These are phyloP conservation scores for Drosophila obscura DNA, from an alignment of 1,140 invertebrate species.

Conservation along the genomic window DNA sequence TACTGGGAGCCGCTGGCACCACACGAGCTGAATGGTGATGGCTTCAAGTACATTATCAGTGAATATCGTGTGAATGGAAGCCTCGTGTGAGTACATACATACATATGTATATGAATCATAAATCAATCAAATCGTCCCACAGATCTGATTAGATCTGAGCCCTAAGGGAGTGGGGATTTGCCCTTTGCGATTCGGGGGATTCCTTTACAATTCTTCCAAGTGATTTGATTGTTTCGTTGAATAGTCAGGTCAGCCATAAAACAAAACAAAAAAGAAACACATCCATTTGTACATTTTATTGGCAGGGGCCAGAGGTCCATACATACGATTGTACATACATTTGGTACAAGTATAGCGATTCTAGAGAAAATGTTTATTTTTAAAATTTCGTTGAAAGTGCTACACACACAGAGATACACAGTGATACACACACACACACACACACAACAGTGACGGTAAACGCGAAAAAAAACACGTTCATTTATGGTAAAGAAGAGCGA, in stretches of 20 bases:
- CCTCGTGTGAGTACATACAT: slow-evolving; percentile 43
- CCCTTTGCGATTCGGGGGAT: too few species aligned
- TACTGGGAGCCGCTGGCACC: slow-evolving; percentile 66
- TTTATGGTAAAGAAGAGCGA: slow-evolving; percentile 24
- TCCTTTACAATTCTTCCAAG: too few species aligned
- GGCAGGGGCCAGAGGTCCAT: slow-evolving; percentile 7
- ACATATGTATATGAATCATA: background rate
- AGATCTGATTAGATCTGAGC: too few species aligned
- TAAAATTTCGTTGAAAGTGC: slow-evolving; percentile 71
- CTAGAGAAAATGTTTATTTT: slow-evolving; percentile 77
- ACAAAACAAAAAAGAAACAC: background rate
- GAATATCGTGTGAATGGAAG: slow-evolving; percentile 57
- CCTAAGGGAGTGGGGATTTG: too few species aligned
- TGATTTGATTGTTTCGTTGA: background rate
- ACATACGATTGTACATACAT: slow-evolving; percentile 3
- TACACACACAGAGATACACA: slow-evolving; percentile 5
- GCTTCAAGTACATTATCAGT: slow-evolving; percentile 61
- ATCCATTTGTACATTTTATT: too few species aligned
- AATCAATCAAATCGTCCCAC: background rate
- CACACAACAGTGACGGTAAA: background rate
- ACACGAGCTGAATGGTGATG: slow-evolving; percentile 60
- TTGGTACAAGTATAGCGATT: slow-evolving; percentile 30
- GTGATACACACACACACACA: background rate
- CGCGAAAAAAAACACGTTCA: slow-evolving; percentile 42
- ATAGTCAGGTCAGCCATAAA: slow-evolving; percentile 20